phyloP scores from a whole-genome alignment of 2,113 vertebrate species.

The Carollia perspicillata region DNA sequence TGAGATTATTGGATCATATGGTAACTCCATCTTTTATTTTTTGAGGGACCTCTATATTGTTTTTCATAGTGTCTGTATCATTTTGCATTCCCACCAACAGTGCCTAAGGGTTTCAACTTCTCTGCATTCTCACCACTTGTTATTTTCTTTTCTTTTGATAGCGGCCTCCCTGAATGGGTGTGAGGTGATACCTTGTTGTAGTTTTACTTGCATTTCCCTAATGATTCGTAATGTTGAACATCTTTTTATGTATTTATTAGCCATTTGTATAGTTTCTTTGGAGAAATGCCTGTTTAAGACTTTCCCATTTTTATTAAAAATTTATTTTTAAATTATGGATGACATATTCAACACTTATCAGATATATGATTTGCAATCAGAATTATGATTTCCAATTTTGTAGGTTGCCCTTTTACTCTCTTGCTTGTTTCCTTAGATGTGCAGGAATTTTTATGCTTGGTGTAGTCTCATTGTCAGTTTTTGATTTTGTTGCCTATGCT shows the following conservation, averaged over 20 bases:
- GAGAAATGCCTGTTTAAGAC: not conserved
- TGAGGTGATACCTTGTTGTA: too few species aligned
- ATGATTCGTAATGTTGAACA: too few species aligned
- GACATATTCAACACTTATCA: not conserved
- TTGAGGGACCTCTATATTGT: too few species aligned
- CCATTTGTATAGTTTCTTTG: not conserved
- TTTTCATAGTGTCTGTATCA: too few species aligned
- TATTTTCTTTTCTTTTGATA: not conserved
- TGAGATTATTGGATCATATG: too few species aligned
- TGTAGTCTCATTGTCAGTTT: not conserved
- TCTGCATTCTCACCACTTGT: not conserved
- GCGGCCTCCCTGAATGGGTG: not conserved
- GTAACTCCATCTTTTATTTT: too few species aligned
- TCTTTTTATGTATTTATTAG: too few species aligned
- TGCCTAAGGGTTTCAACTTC: not conserved
- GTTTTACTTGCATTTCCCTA: too few species aligned
- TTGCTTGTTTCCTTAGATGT: not conserved
- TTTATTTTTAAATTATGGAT: not conserved
- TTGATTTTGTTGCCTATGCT: not conserved
- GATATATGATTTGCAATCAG: not conserved
- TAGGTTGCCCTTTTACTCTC: not conserved
- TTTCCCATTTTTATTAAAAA: not conserved
- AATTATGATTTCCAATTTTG: not conserved
- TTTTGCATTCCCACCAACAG: too few species aligned
- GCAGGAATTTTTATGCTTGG: not conserved